Conservation (phyloP, 2,113 vertebrate genomes). For the Saguinus midas region DNA sequence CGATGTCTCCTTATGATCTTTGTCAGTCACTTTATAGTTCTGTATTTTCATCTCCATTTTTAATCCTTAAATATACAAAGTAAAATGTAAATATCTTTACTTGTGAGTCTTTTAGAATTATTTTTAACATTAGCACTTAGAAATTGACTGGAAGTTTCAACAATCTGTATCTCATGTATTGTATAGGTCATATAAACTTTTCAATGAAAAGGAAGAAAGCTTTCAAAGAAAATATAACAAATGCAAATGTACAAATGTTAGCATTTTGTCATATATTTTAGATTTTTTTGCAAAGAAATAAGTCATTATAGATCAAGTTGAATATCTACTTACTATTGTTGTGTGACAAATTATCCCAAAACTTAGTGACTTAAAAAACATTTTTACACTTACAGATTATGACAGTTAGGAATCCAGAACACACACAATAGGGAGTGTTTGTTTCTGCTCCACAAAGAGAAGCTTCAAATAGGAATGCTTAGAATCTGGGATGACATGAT, state of each 20-base stretch:
- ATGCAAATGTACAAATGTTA: not conserved
- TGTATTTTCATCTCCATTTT: not conserved
- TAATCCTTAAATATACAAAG: not conserved
- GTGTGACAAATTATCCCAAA: not conserved
- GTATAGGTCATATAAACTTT: not conserved
- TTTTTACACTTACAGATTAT: not conserved
- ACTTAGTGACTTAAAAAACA: not conserved
- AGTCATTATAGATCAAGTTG: not conserved
- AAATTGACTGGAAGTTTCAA: not conserved
- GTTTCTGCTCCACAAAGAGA: rapidly evolving
- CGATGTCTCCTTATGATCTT: not conserved
- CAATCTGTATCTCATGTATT: not conserved
- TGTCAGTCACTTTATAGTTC: not conserved
- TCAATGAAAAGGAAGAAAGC: not conserved
- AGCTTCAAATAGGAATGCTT: not conserved
- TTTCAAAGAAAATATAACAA: not conserved
- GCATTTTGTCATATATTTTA: not conserved
- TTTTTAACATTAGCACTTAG: not conserved
- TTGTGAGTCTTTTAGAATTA: not conserved
- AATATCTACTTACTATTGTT: not conserved
- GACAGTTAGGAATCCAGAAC: not conserved
- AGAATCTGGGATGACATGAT: rapidly evolving
- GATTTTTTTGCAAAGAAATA: not conserved
- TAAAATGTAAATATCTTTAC: not conserved
- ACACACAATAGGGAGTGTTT: rapidly evolving